Conservation (phyloP, 2,888 invertebrate genomes). For the Miltochrista miniata region DNA sequence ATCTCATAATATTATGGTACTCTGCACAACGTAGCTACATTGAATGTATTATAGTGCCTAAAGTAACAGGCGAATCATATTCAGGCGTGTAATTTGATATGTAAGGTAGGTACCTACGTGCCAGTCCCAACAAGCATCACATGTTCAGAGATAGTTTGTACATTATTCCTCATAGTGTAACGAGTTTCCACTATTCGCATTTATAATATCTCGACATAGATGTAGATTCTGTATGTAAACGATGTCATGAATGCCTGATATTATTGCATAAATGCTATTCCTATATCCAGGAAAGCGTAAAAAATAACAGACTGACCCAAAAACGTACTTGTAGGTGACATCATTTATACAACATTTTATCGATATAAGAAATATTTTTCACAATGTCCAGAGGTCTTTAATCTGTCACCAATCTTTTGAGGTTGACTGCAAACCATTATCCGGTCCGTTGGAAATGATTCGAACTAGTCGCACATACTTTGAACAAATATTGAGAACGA, state of each 20-base stretch:
- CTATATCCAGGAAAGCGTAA: too few species aligned
- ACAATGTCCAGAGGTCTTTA: slow-evolving; percentile 17
- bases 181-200: too few species aligned
- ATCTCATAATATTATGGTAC: background rate
- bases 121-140: slow-evolving; percentile 4
- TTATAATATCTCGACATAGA: too few species aligned
- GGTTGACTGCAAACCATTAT: slow-evolving; percentile 7
- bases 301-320: too few species aligned
- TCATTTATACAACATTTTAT: slow-evolving; percentile 9
- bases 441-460: slow-evolving; percentile 1
- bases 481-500: background rate
- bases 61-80: slow-evolving; percentile 12
- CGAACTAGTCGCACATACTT: background rate
- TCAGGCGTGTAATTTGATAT: slow-evolving; percentile 19
- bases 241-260: too few species aligned
- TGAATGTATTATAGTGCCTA: slow-evolving; percentile 12
- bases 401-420: slow-evolving; percentile 13
- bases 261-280: too few species aligned
- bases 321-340: too few species aligned
- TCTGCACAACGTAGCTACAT: background rate
- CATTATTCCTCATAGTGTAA: too few species aligned
- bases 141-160: background rate
- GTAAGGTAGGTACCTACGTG: slow-evolving; percentile 35
- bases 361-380: slow-evolving; percentile 11
- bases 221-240: background rate